Conservation (phyloP, 1,140 invertebrate genomes). For the Drosophila burlai region DNA sequence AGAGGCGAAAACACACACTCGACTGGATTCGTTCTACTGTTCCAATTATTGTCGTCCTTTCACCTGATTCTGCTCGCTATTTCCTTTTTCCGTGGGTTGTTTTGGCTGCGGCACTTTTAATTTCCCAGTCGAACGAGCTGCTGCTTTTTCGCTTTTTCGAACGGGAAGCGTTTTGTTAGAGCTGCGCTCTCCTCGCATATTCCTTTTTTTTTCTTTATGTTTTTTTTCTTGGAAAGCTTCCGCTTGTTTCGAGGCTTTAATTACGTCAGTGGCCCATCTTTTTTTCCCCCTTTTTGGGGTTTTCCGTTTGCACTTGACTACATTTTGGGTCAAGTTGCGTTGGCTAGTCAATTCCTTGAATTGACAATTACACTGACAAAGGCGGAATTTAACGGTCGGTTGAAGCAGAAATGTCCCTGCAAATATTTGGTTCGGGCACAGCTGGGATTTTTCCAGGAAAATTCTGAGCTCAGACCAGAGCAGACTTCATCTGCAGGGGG, state of each 20-base stretch:
- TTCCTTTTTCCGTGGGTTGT: slow-evolving; percentile 21
- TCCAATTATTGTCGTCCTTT: slow-evolving; percentile 69
- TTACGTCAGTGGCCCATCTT: slow-evolving; percentile 40
- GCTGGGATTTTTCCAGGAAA: background rate
- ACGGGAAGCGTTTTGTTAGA: slow-evolving; percentile 67
- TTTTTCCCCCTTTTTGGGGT: slow-evolving; percentile 3
- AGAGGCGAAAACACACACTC: slow-evolving; percentile 17
- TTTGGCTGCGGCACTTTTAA: slow-evolving; percentile 53
- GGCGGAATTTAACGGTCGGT: slow-evolving; percentile 32
- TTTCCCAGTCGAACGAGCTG: slow-evolving; percentile 43
- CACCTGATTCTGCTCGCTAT: slow-evolving; percentile 40
- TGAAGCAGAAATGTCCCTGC: background rate
- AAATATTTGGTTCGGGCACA: background rate
- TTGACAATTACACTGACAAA: slow-evolving; percentile 24
- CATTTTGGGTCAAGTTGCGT: slow-evolving; percentile 51
- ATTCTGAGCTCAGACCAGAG: background rate
- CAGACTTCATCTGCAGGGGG: background rate
- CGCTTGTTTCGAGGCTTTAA: slow-evolving; percentile 58
- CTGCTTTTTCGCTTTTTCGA: slow-evolving; percentile 14
- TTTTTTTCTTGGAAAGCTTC: slow-evolving; percentile 53
- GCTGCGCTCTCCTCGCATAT: slow-evolving; percentile 17
- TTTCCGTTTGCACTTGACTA: slow-evolving; percentile 56
- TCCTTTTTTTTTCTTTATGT: background rate
- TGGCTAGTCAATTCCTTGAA: slow-evolving; percentile 18
- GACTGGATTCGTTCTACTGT: slow-evolving; percentile 41